These are phyloP conservation scores for Lamellibrachia satsuma DNA, from an alignment of 2,888 invertebrate species.

Conservation along the genomic window DNA sequence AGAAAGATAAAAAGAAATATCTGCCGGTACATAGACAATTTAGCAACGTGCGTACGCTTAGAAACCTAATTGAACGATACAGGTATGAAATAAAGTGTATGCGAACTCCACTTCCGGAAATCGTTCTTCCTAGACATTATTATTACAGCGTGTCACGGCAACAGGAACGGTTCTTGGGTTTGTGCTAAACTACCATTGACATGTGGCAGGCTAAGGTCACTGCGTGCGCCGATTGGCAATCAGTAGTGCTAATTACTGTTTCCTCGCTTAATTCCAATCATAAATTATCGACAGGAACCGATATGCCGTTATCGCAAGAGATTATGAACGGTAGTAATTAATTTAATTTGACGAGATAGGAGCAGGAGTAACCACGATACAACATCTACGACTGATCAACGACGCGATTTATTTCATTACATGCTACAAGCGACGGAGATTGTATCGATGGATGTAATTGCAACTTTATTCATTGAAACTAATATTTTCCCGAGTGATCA, in stretches of 20 bases:
- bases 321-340: not conserved
- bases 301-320: not conserved
- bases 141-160: too few relatives aligned
- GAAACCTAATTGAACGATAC: too few relatives aligned
- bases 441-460: not conserved
- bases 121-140: too few relatives aligned
- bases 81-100: too few relatives aligned
- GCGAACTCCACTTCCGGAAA: too few relatives aligned
- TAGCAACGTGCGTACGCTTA: too few relatives aligned
- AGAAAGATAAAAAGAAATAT: too few relatives aligned
- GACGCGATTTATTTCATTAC: not conserved
- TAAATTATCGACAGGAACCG: not conserved
- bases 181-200: not conserved
- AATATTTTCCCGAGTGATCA: not conserved
- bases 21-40: too few relatives aligned
- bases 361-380: not conserved
- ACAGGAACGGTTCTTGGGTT: too few relatives aligned
- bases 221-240: not conserved
- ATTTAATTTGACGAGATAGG: constrained; percentile 1
- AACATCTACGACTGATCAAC: not conserved
- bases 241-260: not conserved
- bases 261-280: not conserved
- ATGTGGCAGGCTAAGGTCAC: not conserved
- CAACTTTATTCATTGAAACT: not conserved
- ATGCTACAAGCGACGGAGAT: not conserved